Percentiles rank a stretch among this genome's conserved stretches.
Conservation (phyloP, 1,140 invertebrate genomes). For the Caenorhabditis tropicalis region DNA sequence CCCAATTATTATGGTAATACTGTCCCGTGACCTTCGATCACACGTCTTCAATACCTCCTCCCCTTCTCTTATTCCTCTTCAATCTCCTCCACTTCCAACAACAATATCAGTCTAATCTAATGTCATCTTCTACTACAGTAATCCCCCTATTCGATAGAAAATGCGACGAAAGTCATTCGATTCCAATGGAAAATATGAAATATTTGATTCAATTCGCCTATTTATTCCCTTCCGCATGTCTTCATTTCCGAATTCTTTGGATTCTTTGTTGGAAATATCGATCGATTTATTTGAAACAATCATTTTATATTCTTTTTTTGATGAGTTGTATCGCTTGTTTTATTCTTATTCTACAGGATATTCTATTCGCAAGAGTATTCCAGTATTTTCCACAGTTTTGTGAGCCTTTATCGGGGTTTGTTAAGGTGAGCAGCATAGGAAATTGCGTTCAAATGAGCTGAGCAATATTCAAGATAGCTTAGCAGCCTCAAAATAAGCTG, state of each 20-base stretch:
- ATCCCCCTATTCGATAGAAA: neutral
- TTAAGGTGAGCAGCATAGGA: neutral
- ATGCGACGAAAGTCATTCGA: neutral
- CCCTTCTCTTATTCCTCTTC: no score
- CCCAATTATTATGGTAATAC: neutral
- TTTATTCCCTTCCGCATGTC: neutral
- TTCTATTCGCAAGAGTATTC: slow-evolving; percentile 4
- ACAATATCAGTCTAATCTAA: neutral
- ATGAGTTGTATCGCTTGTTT: neutral
- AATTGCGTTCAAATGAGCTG: no score
- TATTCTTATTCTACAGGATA: neutral
- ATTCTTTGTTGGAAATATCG: neutral
- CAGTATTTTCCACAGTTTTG: slow-evolving; percentile 27
- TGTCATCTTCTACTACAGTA: neutral
- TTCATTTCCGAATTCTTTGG: neutral
- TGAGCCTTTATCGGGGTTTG: neutral
- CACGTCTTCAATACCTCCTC: neutral
- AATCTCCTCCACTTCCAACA: neutral
- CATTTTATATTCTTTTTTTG: neutral
- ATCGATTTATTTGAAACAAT: slow-evolving; percentile 20
- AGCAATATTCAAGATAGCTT: no score
- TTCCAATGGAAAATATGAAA: neutral
- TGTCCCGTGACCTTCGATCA: neutral
- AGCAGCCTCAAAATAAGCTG: no score
- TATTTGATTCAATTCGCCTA: neutral